These are phyloP conservation scores for Celastrina argiolus DNA, from an alignment of 2,888 invertebrate species.

Conservation along the genomic window DNA sequence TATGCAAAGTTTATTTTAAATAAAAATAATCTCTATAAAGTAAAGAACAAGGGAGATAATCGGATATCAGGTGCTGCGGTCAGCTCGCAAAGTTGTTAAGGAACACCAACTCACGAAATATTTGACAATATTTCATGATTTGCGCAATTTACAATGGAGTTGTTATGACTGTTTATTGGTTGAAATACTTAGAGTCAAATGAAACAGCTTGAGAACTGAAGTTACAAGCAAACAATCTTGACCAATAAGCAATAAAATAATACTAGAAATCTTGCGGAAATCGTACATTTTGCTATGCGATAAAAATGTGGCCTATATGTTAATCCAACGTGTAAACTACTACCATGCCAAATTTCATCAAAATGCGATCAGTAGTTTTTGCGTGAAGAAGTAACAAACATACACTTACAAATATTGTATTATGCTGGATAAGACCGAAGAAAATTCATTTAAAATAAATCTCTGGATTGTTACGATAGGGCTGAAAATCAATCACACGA, in stretches of 20 bases:
- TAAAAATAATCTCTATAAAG: background rate
- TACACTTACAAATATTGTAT: too few species aligned
- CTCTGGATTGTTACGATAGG: too few species aligned
- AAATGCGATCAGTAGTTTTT: too few species aligned
- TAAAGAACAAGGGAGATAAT: background rate
- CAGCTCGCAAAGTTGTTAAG: background rate
- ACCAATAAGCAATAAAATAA: conserved; percentile 5
- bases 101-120: background rate
- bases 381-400: too few species aligned
- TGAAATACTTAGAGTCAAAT: background rate
- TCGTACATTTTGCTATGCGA: too few species aligned
- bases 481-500: too few species aligned
- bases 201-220: background rate
- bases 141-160: conserved; percentile 1
- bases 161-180: background rate
- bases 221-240: too few species aligned
- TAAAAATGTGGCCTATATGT: too few species aligned
- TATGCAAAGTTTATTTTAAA: conserved; percentile 26
- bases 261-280: too few species aligned
- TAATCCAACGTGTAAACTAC: background rate
- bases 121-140: conserved; percentile 9
- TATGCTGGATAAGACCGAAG: too few species aligned
- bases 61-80: background rate
- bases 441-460: too few species aligned
- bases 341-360: conserved; percentile 8